A percentile compares a stretch with the other conserved stretches of the same genome.
phyloP scores from a whole-genome alignment of 1,140 invertebrate species.

The Sycophaga agraensis region DNA sequence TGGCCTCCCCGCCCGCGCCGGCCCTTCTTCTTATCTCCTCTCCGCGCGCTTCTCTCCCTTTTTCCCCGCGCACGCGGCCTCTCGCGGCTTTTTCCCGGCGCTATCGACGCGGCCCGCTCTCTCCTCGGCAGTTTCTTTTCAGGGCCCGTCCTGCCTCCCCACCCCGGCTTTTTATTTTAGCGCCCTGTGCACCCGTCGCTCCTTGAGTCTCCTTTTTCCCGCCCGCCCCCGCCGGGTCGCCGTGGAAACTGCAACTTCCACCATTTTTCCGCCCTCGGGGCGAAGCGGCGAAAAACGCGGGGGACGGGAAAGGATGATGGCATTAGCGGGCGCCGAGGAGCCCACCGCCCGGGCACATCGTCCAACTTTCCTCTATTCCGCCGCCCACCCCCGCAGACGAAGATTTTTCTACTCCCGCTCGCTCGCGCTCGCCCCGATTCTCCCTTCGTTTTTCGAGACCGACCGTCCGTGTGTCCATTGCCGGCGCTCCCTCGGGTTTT shows the following conservation, averaged over 20 bases:
- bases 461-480: too few species aligned
- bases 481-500: too few species aligned
- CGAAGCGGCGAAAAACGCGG: too few species aligned
- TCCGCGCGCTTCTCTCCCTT: conserved; percentile 23
- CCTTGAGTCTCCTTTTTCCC: neutral
- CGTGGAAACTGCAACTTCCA: conserved; percentile 35
- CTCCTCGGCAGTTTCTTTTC: conserved; percentile 39
- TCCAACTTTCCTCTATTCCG: too few species aligned
- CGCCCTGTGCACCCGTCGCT: conserved; percentile 9
- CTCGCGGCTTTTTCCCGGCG: conserved; percentile 51
- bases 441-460: too few species aligned
- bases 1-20: conserved; percentile 1
- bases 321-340: too few species aligned
- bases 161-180: conserved; percentile 24
- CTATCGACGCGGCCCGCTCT: conserved; percentile 47
- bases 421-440: too few species aligned
- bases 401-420: too few species aligned
- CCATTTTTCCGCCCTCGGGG: conserved; percentile 21
- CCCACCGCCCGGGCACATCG: too few species aligned
- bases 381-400: too few species aligned
- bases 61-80: conserved; percentile 16
- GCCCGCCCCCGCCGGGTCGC: conserved; percentile 8
- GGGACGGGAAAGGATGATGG: too few species aligned
- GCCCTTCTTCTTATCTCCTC: conserved; percentile 10
- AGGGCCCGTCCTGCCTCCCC: conserved; percentile 32